Evolutionary conservation across 2,888 invertebrate species (phyloP).

Genomic region (Eumerus sabulonum): DNA sequence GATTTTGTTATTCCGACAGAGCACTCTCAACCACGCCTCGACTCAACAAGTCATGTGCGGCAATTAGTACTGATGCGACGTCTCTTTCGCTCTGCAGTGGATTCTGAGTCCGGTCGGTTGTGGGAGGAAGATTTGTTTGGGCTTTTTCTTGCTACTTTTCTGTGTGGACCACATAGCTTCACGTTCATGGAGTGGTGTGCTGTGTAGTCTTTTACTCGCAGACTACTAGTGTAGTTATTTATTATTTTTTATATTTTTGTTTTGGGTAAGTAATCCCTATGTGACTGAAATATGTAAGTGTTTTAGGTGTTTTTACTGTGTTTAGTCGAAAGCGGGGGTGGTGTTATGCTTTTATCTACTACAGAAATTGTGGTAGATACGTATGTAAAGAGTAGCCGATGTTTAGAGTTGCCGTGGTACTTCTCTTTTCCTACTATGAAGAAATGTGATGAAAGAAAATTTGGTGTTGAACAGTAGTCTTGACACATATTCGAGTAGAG

Average conservation of each 20-base stretch:
- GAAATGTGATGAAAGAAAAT: too few relatives aligned
- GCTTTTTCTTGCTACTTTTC: constrained; percentile 59
- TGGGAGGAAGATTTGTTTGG: constrained; percentile 78
- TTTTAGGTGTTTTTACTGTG: constrained; percentile 7
- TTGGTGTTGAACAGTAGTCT: too few relatives aligned
- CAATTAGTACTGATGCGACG: constrained; percentile 65
- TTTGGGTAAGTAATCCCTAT: constrained; percentile 73
- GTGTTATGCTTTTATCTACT: constrained; percentile 60
- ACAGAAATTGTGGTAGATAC: too few relatives aligned
- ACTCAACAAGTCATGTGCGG: constrained; percentile 68
- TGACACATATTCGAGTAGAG: too few relatives aligned
- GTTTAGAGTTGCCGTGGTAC: constrained; percentile 45
- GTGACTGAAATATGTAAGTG: constrained; percentile 77
- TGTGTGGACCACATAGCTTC: constrained; percentile 67
- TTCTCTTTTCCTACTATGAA: too few relatives aligned
- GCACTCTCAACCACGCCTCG: constrained; percentile 68
- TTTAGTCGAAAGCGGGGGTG: constrained; percentile 48
- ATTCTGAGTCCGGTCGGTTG: constrained; percentile 62
- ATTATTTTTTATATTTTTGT: constrained; percentile 58
- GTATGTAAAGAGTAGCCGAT: constrained; percentile 6
- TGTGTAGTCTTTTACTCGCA: too few relatives aligned
- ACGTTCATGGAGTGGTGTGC: constrained; percentile 58
- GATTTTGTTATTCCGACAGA: constrained; percentile 64
- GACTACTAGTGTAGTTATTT: too few relatives aligned
- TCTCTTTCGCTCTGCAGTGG: constrained; percentile 64